Base-by-base conservation (phyloP, 1,140 invertebrate species). In the Lepidurus couesii region DNA sequence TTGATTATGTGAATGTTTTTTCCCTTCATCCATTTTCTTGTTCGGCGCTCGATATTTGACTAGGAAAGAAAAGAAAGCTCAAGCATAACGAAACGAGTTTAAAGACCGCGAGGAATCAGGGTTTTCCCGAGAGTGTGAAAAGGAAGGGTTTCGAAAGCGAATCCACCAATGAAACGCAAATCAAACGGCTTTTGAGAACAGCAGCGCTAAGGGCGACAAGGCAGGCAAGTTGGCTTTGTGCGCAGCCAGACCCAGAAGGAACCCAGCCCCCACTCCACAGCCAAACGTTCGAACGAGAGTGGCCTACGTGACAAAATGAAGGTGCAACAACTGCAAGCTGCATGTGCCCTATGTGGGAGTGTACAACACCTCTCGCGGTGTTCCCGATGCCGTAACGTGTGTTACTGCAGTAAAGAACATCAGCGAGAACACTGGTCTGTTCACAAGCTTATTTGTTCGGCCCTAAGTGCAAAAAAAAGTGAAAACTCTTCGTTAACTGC, bases 341-440 rank as follows among this genome's bases (percentile, higher is more conserved):
- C 42, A 74, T 92, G 91, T 87, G 88, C 87, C 81, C 87, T 90
- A 82, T 93, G 93, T 85, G 89, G 90, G 81, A 87, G 86, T 65
- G 85, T 84, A 79, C 88, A 91, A 80, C 90, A 91, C 82, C 85
- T 93, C 81, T 86, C 90, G 47, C 86, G 92, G 80, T 94, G 93
- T 85, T 89, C 89, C 80, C 88, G 90, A 79, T 95, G 93, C 85
- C 89, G 90, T 81, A 85, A 84, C 79, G 87, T 89, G 79, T 90
- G 89, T 85, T 95, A 94, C 85, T 95, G 93, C 84, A 90, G 89
- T 73, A 91, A 89, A 82, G 90, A 91, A 80, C 93, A 94, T 84
- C 93, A 94, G 85, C 89, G 88, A 77, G 83, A 87, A 79, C 90
- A 94, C 81, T 94, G 92, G 92, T 89, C 90, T 81, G 85, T 86